Evolutionary conservation across 2,113 vertebrate genomes (phyloP), one percentile per base, ranked within the genome.

Genomic region (Daboia siamensis): DNA sequence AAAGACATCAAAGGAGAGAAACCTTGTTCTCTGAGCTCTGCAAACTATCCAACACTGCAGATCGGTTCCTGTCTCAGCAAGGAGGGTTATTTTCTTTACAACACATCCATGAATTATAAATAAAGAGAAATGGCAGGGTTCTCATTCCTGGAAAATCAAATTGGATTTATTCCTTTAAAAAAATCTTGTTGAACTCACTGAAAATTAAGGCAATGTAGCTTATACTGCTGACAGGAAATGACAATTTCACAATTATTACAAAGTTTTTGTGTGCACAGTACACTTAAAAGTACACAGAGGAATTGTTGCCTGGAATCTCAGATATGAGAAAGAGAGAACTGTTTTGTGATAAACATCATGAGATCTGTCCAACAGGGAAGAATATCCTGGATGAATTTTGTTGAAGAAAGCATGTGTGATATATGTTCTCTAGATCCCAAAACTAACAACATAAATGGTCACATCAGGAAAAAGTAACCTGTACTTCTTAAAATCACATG

Each of bases 61-160:
- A 59, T 92, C 12, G 6, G 54, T 85, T 55, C n/a, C 64, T 51
- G 20, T 33, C 87, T 92, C 64, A 20, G 64, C 54, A 17, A 74
- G 87, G 44, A 59, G 87, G 87, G 87, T 69, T 57, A 84, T 51
- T 89, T 80, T 48, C 87, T 89, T 92, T 51, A 85, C 61, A 89
- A 89, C 57, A 51, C 8, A 55, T 33, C 64, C 10, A 89, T 92
- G 87, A 89, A 92, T 92, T 92, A 89, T 92, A 89, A 89, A 92
- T 92, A 89, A 89, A 92, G 87, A 89, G 91, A 89, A 85, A 89
- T 89, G 15, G 44, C 91, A 84, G 44, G 91, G 54, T 26, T 59
- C 91, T 89, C 26, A 5, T 92, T 92, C 87, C 91, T 89, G 87
- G 87, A 89, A 92, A 85, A 20, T 74, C 91, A 89, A 89, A 89